These are phyloP conservation scores for Drosophila villosipedis DNA, from an alignment of 2,888 invertebrate genomes.

Conservation along the genomic window DNA sequence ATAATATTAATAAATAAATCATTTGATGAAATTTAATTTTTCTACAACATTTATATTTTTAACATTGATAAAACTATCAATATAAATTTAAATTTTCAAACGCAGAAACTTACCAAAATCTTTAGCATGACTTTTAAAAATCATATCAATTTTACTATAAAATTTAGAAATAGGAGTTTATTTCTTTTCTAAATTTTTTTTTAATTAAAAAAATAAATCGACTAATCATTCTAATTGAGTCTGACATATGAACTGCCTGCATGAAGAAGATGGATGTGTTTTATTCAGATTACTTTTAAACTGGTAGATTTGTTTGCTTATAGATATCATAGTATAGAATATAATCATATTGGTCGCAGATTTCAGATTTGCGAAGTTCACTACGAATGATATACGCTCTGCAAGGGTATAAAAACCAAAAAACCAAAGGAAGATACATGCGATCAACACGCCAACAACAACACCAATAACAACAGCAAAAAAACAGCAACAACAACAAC, in stretches of 20 bases:
- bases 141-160: neutral
- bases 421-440: constrained; percentile 36
- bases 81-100: neutral
- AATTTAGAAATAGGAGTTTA: neutral
- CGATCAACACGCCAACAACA: constrained; percentile 17
- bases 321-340: neutral
- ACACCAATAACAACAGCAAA: constrained; percentile 23
- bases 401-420: constrained; percentile 2
- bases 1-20: neutral
- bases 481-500: constrained; percentile 40
- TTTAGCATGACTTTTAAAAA: neutral
- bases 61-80: neutral
- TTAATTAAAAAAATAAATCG: neutral
- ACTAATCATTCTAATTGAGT: neutral
- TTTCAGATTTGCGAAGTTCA: neutral
- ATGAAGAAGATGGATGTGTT: neutral
- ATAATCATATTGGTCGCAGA: neutral
- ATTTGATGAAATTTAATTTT: no score
- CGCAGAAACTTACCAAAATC: neutral
- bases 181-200: neutral
- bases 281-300: neutral
- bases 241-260: neutral
- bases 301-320: neutral
- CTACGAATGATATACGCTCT: neutral
- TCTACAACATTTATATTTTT: neutral